Evolutionary conservation across 37 sponge, comb jelly and placozoan species (phyloP).

Genomic region (Ianthella basta): DNA sequence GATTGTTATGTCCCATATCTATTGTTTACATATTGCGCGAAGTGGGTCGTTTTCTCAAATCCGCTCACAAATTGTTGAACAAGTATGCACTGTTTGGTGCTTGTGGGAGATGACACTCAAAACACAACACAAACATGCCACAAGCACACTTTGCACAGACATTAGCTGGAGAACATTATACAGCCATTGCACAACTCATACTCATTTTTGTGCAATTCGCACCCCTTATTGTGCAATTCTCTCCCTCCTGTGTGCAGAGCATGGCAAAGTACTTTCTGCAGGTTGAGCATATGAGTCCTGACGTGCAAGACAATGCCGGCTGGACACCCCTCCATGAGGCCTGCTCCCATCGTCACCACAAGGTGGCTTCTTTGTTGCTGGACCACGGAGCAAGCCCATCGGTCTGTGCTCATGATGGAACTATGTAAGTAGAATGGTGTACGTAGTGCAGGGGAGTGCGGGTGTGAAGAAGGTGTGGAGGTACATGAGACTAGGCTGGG

Average conservation of each 20-base stretch:
- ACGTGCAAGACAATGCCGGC: slow-evolving; percentile 84
- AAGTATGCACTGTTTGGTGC: no score
- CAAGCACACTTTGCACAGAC: no score
- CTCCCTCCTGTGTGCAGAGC: slow-evolving; percentile 40
- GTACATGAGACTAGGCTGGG: background rate
- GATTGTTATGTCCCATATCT: no score
- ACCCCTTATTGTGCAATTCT: no score
- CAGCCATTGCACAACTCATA: no score
- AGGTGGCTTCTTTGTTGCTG: slow-evolving; percentile 63
- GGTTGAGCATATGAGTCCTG: slow-evolving; percentile 34
- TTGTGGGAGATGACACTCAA: no score
- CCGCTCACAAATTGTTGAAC: no score
- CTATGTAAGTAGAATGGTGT: slow-evolving; percentile 39
- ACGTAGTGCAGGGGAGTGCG: background rate
- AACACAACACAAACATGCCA: no score
- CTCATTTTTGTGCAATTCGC: no score
- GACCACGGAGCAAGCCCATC: slow-evolving; percentile 77
- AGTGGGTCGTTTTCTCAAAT: no score
- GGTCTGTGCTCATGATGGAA: slow-evolving; percentile 76
- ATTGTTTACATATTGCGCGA: no score
- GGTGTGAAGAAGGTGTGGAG: background rate
- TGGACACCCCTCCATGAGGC: slow-evolving; percentile 93
- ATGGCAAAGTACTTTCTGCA: slow-evolving; percentile 68
- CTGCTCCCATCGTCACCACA: slow-evolving; percentile 42
- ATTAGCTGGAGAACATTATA: no score